Percentiles rank a stretch among this genome's conserved stretches.
These are phyloP conservation scores for Drosophila subobscura DNA, from an alignment of 1,140 invertebrate genomes.

Conservation along the genomic window DNA sequence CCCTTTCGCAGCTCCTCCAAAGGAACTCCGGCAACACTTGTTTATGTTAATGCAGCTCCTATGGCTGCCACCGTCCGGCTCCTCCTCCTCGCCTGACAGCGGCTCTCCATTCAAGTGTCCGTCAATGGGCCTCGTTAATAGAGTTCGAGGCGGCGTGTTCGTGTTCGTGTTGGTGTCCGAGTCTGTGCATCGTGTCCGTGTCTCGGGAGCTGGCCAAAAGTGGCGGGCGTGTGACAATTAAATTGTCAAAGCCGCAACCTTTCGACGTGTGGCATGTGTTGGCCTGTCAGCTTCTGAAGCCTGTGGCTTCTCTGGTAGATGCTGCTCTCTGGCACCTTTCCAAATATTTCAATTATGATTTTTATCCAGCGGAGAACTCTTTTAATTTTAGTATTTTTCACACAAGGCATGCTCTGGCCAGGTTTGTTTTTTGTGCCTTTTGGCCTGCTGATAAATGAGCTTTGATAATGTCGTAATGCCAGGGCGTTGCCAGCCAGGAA, in stretches of 20 bases:
- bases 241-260: conserved; percentile 73
- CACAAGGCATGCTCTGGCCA: conserved; percentile 54
- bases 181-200: no score
- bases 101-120: conserved; percentile 74
- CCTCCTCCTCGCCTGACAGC: conserved; percentile 47
- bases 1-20: conserved; percentile 36
- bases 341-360: conserved; percentile 73
- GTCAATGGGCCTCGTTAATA: conserved; percentile 81
- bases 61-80: background rate
- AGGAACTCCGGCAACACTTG: conserved; percentile 50
- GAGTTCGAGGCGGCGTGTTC: conserved; percentile 67
- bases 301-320: conserved; percentile 16
- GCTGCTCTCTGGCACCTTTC: background rate
- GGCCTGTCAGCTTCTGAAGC: conserved; percentile 20
- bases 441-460: conserved; percentile 69
- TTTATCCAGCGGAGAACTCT: conserved; percentile 50
- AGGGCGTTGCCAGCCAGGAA: conserved; percentile 42
- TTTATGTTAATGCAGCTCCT: conserved; percentile 68
- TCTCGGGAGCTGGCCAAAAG: conserved; percentile 60
- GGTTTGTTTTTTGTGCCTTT: conserved; percentile 29
- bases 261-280: conserved; percentile 79
- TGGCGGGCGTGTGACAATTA: conserved; percentile 81
- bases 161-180: conserved; percentile 23
- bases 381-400: conserved; percentile 48
- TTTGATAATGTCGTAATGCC: conserved; percentile 64